A percentile compares a stretch with the other conserved stretches of the same genome.
phyloP scores from a whole-genome alignment of 2,797 vertebrate genomes.

The Notolabrus celidotus region DNA sequence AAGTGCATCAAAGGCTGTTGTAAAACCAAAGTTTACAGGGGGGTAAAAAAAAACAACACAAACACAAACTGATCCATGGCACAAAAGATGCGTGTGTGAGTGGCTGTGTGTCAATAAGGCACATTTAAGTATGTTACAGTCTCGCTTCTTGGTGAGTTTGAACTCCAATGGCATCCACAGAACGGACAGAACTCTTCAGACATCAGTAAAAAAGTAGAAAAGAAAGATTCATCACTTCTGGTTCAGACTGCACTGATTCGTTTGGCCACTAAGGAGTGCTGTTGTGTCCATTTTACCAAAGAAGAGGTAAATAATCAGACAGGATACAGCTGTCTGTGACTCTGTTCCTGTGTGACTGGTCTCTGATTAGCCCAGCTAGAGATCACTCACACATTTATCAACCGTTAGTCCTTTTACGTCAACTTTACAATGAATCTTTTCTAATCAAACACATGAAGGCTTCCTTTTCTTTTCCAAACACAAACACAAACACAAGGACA shows the following conservation, averaged over 20 bases:
- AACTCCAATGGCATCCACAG: constrained; percentile 27
- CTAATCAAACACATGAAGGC: constrained; percentile 3
- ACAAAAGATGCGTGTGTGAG: constrained; percentile 9
- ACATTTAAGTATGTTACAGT: constrained; percentile 70
- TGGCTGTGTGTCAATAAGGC: constrained; percentile 86
- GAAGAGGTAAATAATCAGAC: constrained; percentile 7
- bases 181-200: constrained; percentile 25
- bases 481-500: not conserved
- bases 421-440: constrained; percentile 15
- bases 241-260: constrained; percentile 4
- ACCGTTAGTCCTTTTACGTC: constrained; percentile 3
- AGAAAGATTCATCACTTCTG: not conserved
- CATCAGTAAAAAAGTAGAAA: constrained; percentile 51
- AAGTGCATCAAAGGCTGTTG: constrained; percentile 50
- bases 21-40: constrained; percentile 14
- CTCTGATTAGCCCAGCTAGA: constrained; percentile 54
- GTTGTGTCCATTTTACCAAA: constrained; percentile 21
- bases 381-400: constrained; percentile 26
- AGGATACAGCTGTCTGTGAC: too few species aligned
- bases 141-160: constrained; percentile 19
- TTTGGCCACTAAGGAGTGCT: constrained; percentile 39
- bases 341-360: constrained; percentile 15
- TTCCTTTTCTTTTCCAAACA: constrained; percentile 11
- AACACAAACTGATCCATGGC: constrained; percentile 9
- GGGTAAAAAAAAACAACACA: constrained; percentile 16